Base-by-base conservation (phyloP, 35 echinoderm and acorn worm species). In the Nesometra sesokonis region DNA sequence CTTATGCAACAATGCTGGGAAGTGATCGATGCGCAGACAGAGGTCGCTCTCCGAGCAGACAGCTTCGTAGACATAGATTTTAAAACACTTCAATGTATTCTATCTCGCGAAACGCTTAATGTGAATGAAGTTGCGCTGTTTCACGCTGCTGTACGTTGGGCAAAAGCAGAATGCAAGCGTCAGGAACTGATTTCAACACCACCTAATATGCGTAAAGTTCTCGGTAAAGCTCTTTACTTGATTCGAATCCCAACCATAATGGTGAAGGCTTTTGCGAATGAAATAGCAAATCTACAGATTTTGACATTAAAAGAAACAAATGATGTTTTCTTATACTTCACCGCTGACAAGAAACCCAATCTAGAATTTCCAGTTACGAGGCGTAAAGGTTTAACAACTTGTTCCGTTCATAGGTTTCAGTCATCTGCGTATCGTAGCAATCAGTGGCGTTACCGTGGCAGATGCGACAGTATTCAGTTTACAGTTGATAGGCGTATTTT, bases 401-500 rank as follows among this genome's bases (percentile, higher is more conserved):
- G 93, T 29, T 90, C 84, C 33, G 96, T 99, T 29, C 96, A 99
- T 82, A 84, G 96, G 17, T 99, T 99, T 76, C 96, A 99, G 86
- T 99, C 96, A 0, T 99, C 96, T 8, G 92, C 96, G 39, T 90
- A 94, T 82, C 83, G 96, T 32, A 99, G 96, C 77, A 99, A 99
- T 85, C 96, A 99, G 76, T 99, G 96, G 96, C 92, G 96, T 8
- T 99, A 99, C 47, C 84, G 96, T 57, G 96, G 96, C 17, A 85
- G 96, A 32, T 92, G 92, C 85, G 96, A 99, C 90, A 99, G 96
- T 79, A 99, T 99, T 38, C 92, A 99, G 77, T 99, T 99, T 88
- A 87, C 96, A n/a, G 96, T 99, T 21, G 96, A 99, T 46, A 91
- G 88, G 36, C 96, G 96, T 11, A 91, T 99, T 46, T 99, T 99